Conservation (phyloP, 2,797 vertebrate species). For the Babyrousa celebensis region DNA sequence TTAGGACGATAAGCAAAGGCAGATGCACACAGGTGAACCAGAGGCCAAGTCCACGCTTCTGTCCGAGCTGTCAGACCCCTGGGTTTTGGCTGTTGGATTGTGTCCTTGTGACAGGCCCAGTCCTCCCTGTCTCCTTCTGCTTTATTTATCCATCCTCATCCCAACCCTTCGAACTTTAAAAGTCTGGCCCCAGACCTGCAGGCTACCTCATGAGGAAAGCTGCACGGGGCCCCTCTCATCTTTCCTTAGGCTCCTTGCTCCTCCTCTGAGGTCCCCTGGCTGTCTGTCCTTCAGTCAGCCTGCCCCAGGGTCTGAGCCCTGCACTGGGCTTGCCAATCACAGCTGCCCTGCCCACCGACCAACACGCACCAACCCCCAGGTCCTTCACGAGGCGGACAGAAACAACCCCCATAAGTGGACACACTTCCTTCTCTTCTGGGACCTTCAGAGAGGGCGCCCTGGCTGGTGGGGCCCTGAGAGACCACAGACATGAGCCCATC, state of each 20-base stretch:
- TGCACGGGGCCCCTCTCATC: neutral
- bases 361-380: conserved; percentile 13
- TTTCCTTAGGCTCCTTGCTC: neutral
- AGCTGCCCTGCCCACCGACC: neutral
- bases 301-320: neutral
- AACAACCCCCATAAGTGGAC: accelerated
- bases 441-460: neutral
- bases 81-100: neutral
- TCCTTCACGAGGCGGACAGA: neutral
- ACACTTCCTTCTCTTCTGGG: neutral
- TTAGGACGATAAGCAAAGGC: neutral
- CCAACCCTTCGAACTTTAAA: neutral
- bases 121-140: neutral
- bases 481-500: neutral
- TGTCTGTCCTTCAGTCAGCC: neutral
- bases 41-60: neutral
- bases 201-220: neutral
- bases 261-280: neutral
- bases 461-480: neutral
- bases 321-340: neutral
- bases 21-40: neutral
- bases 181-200: neutral
- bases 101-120: neutral
- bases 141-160: neutral
- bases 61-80: neutral